These are phyloP conservation scores for Meteorus sp. DNA, from an alignment of 1,140 invertebrate species.

Conservation along the genomic window DNA sequence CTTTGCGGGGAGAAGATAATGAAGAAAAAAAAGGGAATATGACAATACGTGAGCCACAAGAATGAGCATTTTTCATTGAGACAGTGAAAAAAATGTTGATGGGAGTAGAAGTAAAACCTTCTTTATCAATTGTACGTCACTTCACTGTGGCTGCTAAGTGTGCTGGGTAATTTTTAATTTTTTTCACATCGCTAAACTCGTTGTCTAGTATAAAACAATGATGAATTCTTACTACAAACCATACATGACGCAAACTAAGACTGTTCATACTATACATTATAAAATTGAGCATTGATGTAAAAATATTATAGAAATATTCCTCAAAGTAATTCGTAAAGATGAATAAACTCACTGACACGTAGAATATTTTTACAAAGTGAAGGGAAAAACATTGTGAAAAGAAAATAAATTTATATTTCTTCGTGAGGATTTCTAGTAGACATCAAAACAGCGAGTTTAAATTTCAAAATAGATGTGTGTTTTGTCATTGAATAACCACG, in stretches of 20 bases:
- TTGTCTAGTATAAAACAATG: not conserved
- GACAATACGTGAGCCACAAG: not conserved
- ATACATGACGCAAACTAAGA: not conserved
- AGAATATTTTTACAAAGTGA: not conserved
- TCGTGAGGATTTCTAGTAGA: too few species aligned
- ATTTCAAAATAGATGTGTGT: constrained; percentile 2
- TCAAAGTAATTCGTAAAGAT: too few species aligned
- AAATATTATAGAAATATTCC: too few species aligned
- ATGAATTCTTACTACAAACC: not conserved
- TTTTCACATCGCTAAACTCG: constrained; percentile 3
- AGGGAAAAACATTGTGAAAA: not conserved
- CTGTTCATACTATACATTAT: not conserved
- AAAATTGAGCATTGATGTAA: too few species aligned
- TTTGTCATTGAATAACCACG: not conserved
- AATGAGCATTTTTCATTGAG: not conserved
- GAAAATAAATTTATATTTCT: not conserved
- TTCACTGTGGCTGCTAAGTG: constrained; percentile 16
- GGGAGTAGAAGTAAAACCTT: not conserved
- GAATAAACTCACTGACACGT: too few species aligned
- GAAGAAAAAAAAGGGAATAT: not conserved
- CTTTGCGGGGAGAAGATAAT: too few species aligned
- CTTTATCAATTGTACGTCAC: constrained; percentile 9
- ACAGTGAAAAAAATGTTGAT: not conserved
- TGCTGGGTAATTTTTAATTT: constrained; percentile 15
- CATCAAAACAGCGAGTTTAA: not conserved